Base-by-base conservation (phyloP, 1,140 invertebrate genomes). In the Zelostemma sp. region DNA sequence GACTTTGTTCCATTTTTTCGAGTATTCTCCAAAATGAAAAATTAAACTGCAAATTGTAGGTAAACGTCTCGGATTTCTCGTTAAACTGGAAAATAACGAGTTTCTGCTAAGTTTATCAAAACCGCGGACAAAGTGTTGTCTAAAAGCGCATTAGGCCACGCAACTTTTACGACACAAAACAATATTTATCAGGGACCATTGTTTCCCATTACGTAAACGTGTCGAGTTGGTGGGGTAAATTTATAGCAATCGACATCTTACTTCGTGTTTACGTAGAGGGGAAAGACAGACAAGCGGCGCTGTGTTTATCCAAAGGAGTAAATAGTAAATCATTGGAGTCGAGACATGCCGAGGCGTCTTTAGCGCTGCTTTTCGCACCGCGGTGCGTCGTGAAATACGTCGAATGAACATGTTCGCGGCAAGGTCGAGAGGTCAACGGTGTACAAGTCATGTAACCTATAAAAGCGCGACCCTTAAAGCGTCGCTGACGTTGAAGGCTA, bases 391-490 rank as follows among this genome's bases (percentile, higher is more conserved):
- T 66, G 62, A 71, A 63, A 71, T 66, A 66, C 50, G 54, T 59
- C 49, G 49, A 71, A 71, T 71, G 62, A 66, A 71, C 68, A 66
- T 63, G 68, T 71, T 63, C 58, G 40, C 54, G 43, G 54, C 49
- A 58, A 71, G 68, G 68, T 19, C 55, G 25, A n/a, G 19, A 54
- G 68, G 62, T 71, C 62, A 66, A 55, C 55, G 38, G 28, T 61
- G 51, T 1, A 16, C 46, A 40, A 43, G 31, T 48, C 45, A 12
- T 58, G 50, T 31, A 57, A 43, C 45, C 50, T 45, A 49, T 63
- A 51, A 69, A 56, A 57, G 25, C 28, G n/a, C 21, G 45, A 33
- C 68, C 62, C 54, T 57, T 47, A 55, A 57, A 64, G 41, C 17
- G 38, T 46, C 41, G 41, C 46, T 47, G 40, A 51, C 28, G 55